Evolutionary conservation across 2,797 vertebrate species (phyloP).

Genomic region (Enteromius unitaeniatus): DNA sequence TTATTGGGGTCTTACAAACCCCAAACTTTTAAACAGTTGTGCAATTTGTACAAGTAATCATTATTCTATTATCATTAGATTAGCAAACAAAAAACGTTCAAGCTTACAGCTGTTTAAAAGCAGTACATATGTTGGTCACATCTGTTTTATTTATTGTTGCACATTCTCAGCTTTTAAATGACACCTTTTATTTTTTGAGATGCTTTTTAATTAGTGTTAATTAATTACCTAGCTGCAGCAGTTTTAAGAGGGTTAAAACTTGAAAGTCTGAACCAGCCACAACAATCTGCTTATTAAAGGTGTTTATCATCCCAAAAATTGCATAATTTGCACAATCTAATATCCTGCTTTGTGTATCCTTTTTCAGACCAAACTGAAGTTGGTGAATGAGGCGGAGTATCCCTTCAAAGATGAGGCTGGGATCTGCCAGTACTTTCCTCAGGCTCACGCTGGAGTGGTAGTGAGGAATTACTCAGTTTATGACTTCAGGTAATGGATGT

Average conservation of each 20-base stretch:
- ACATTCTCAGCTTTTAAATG: neutral
- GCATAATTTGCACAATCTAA: neutral
- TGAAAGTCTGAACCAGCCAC: neutral
- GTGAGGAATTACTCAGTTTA: conserved; percentile 81
- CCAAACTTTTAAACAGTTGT: neutral
- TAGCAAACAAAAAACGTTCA: neutral
- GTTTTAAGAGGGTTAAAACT: neutral
- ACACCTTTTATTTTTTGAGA: neutral
- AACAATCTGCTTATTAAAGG: conserved; percentile 8
- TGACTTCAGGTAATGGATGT: conserved; percentile 82
- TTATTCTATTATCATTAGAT: neutral
- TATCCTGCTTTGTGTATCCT: neutral
- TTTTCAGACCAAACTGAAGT: conserved; percentile 82
- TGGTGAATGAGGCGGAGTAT: conserved; percentile 85
- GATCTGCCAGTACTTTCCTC: conserved; percentile 84
- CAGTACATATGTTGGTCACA: neutral
- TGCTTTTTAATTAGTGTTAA: neutral
- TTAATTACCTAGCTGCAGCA: neutral
- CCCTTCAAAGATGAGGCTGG: conserved; percentile 84
- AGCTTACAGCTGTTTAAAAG: neutral
- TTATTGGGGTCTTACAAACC: neutral
- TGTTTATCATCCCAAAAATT: neutral
- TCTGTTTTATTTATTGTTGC: neutral
- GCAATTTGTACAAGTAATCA: neutral
- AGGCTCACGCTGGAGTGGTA: conserved; percentile 76